Base-by-base conservation (phyloP, 1,140 invertebrate species). In the Melipona quadrifasciata region DNA sequence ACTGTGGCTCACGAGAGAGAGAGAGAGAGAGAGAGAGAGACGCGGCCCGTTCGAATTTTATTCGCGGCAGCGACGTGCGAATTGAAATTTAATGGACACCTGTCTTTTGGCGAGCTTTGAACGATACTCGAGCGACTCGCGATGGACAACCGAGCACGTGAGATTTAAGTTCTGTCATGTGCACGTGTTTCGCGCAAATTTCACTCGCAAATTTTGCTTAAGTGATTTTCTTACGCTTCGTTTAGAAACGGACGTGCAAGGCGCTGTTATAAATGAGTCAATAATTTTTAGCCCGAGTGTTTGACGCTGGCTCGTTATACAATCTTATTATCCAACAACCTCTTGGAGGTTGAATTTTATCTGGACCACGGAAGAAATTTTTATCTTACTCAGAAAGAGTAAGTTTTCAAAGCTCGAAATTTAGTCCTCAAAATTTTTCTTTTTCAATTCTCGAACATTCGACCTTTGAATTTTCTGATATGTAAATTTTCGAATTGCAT, bases 51-150 rank as follows among this genome's bases (percentile, higher is more conserved):
- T 68, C 61, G 65, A 79, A 79, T 79, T 81, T 81, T 51, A 58
- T 81, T 67, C 47, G 57, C 16, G 55, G 51, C 31, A 53, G 14
- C 24, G 27, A 73, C 31, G 55, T 71, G 57, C 71, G 71, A 82
- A 65, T 82, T 76, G 67, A 55, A 80, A 80, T 72, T 74, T 82
- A 82, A 82, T 47, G 73, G 65, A 53, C 51, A 51, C 58, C 17
- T 2, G 31, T 65, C 39, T 21, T 64, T 31, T 34, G 24, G 17
- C 34, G 39, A 76, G 17, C 27, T 24, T 77, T 11, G 58, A 64
- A 31, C 31, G 61, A 77, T 77, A 77, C 21, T 64, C 47, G 31
- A 24, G 3, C 16, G 24, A 34, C 47, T 24, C 34, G 55, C 55
- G 11, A 34, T 55, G 71, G 47, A 53, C 47, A 47, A n/a, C n/a